These are phyloP conservation scores for Madoqua kirkii DNA, from an alignment of 2,113 vertebrate species.

Conservation along the genomic window DNA sequence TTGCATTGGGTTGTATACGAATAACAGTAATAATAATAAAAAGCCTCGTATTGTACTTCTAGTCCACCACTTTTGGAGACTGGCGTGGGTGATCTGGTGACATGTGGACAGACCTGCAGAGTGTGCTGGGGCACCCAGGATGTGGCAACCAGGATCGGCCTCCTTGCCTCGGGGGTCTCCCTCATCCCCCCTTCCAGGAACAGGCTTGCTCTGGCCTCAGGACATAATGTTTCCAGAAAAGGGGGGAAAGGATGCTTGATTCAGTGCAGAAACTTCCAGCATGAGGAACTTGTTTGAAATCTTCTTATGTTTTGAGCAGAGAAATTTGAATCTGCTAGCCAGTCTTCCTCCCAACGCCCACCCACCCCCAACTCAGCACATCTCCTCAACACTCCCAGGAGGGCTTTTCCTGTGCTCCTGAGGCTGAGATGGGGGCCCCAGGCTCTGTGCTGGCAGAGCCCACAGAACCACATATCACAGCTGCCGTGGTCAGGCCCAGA, in stretches of 20 bases:
- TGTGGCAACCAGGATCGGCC: no score
- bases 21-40: neutral
- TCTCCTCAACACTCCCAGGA: neutral
- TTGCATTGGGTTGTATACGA: neutral
- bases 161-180: neutral
- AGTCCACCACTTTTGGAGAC: neutral
- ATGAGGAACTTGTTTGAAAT: neutral
- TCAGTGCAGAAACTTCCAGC: neutral
- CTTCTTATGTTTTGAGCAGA: neutral
- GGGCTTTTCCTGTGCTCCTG: neutral
- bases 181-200: neutral
- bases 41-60: neutral
- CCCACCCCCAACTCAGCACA: neutral
- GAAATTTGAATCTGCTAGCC: neutral
- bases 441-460: neutral
- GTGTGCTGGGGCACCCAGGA: neutral
- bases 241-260: neutral
- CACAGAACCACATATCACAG: accelerated
- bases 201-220: neutral
- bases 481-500: accelerated
- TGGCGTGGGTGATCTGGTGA: neutral
- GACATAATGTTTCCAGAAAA: neutral
- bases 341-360: neutral
- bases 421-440: neutral
- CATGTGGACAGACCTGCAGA: neutral